These are phyloP conservation scores for Hypsopygia costalis DNA, from an alignment of 2,888 invertebrate genomes.

Conservation along the genomic window DNA sequence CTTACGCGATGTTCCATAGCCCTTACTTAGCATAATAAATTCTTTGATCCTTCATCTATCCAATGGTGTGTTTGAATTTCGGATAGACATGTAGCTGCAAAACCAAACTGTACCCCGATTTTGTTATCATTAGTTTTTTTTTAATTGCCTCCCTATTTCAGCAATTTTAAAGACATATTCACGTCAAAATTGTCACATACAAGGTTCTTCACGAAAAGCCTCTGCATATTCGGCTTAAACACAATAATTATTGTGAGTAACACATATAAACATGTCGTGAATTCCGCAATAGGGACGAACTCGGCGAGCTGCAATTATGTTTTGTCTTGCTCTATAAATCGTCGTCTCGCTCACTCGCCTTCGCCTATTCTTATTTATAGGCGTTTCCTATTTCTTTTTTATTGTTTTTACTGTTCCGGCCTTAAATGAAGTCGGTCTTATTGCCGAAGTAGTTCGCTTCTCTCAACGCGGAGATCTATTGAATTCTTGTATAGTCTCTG, in stretches of 20 bases:
- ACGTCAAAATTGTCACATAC: too few relatives aligned
- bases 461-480: constrained; percentile 1
- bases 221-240: constrained; percentile 1
- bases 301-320: constrained; percentile 22
- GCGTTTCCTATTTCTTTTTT: constrained; percentile 25
- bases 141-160: too few relatives aligned
- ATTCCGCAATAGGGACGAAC: constrained; percentile 6
- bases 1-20: too few relatives aligned
- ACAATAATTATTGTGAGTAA: constrained; percentile 13
- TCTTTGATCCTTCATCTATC: too few relatives aligned
- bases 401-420: constrained; percentile 26
- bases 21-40: too few relatives aligned
- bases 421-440: constrained; percentile 21
- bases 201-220: too few relatives aligned
- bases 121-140: too few relatives aligned
- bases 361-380: constrained; percentile 36
- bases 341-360: constrained; percentile 19
- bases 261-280: constrained; percentile 9
- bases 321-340: constrained; percentile 22
- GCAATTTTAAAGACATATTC: too few relatives aligned
- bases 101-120: too few relatives aligned
- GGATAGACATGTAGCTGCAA: too few relatives aligned
- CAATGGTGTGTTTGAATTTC: too few relatives aligned
- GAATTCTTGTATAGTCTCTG: background rate
- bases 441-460: constrained; percentile 1